Percentiles rank a stretch among this genome's conserved stretches.
Conservation (phyloP, 2,113 vertebrate species). For the Nerophis ophidion region DNA sequence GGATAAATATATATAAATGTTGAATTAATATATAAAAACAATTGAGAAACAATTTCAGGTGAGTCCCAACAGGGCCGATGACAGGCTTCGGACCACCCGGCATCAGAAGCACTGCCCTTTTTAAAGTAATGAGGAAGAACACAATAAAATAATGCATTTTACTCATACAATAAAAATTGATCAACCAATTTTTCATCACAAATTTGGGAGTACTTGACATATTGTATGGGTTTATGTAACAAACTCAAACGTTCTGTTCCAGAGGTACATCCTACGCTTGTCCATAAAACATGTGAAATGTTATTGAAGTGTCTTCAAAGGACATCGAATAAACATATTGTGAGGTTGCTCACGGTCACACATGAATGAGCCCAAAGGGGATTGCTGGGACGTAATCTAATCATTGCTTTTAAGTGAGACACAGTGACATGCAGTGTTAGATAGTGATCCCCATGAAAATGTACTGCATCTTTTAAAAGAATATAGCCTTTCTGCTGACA, state of each 20-base stretch:
- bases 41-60: too few relatives aligned
- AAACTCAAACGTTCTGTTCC: conserved; percentile 18
- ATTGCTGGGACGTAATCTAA: conserved; percentile 63
- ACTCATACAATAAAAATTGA: too few relatives aligned
- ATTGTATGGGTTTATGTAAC: neutral
- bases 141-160: too few relatives aligned
- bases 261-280: conserved; percentile 44
- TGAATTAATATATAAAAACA: too few relatives aligned
- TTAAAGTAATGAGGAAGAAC: too few relatives aligned
- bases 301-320: conserved; percentile 62
- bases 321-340: conserved; percentile 57
- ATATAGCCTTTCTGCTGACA: conserved; percentile 63
- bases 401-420: conserved; percentile 59
- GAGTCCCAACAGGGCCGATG: too few relatives aligned
- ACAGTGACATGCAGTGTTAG: conserved; percentile 59
- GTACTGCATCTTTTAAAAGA: conserved; percentile 60
- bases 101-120: too few relatives aligned
- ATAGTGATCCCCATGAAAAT: conserved; percentile 70
- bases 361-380: conserved; percentile 56
- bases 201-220: neutral
- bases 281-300: conserved; percentile 52
- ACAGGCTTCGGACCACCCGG: too few relatives aligned
- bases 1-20: too few relatives aligned
- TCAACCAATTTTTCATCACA: neutral
- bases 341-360: conserved; percentile 60